Evolutionary conservation across 2,797 vertebrate species (phyloP).

Genomic region (Oryzias dopingdopingensis): DNA sequence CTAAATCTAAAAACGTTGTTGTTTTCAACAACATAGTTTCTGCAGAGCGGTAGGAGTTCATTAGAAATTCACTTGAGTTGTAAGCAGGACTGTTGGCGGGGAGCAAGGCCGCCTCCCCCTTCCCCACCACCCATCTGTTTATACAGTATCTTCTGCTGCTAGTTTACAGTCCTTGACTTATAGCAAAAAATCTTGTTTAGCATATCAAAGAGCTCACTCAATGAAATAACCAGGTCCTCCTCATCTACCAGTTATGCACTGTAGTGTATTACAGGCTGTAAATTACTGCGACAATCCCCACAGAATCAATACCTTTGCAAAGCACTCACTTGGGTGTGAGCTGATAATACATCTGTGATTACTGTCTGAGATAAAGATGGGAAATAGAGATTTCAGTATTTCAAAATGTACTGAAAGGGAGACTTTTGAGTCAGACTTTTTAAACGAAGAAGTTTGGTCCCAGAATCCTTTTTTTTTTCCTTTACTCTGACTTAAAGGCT

Average conservation of each 20-base stretch:
- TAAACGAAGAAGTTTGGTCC: background rate
- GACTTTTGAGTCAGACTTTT: background rate
- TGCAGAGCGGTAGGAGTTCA: no score
- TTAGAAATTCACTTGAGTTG: no score
- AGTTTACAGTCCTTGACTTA: no score
- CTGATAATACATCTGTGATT: background rate
- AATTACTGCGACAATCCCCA: constrained; percentile 24
- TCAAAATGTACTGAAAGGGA: constrained; percentile 11
- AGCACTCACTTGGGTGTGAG: constrained; percentile 1
- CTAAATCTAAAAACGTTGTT: no score
- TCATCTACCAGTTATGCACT: constrained; percentile 24
- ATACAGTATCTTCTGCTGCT: no score
- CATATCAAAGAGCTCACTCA: constrained; percentile 8
- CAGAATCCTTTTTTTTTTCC: background rate
- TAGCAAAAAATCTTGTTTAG: no score
- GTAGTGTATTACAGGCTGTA: constrained; percentile 23
- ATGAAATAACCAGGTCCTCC: constrained; percentile 35
- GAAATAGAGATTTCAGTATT: constrained; percentile 10
- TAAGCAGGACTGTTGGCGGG: no score
- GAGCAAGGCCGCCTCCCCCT: no score
- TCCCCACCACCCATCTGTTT: no score
- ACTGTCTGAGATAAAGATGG: background rate
- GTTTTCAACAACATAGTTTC: no score
- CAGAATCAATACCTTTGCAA: constrained; percentile 13
- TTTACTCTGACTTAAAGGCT: background rate